Evolutionary conservation across 2,888 invertebrate genomes (phyloP).

Genomic region (Oscheius sp.): DNA sequence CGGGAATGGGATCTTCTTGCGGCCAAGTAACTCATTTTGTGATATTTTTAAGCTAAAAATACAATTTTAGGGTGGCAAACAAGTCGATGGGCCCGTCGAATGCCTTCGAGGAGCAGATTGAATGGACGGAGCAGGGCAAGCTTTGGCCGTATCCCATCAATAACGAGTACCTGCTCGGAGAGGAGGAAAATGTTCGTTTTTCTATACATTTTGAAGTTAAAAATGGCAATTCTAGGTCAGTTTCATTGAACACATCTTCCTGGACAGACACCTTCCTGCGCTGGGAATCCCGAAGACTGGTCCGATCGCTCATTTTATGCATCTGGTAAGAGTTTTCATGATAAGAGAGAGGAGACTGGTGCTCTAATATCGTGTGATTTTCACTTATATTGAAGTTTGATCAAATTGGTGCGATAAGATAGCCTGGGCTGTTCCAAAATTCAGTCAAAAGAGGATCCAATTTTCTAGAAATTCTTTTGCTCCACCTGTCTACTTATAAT

Average conservation of each 20-base stretch:
- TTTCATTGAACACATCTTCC: slow-evolving; percentile 93
- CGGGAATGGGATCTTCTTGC: slow-evolving; percentile 55
- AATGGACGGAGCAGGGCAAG: slow-evolving; percentile 93
- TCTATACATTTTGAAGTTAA: not conserved
- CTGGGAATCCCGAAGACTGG: slow-evolving; percentile 87
- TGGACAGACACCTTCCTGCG: slow-evolving; percentile 85
- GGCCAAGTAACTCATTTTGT: slow-evolving; percentile 36
- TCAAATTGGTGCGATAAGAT: no score
- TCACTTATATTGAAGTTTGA: no score
- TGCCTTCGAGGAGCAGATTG: slow-evolving; percentile 90
- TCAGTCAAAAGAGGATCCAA: no score
- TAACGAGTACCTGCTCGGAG: slow-evolving; percentile 82
- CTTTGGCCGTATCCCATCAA: slow-evolving; percentile 96
- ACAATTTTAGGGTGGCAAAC: slow-evolving; percentile 54
- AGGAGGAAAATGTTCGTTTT: slow-evolving; percentile 75
- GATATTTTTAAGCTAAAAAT: not conserved
- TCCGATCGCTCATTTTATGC: slow-evolving; percentile 96
- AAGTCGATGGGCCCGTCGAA: slow-evolving; percentile 77
- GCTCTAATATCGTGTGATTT: no score
- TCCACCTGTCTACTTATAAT: no score
- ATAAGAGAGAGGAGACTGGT: no score
- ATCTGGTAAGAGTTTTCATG: slow-evolving; percentile 82
- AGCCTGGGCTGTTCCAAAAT: no score
- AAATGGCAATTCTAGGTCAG: slow-evolving; percentile 76
- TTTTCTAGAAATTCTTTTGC: no score